Conservation (phyloP, 2,113 vertebrate genomes). For the Vireo altiloquus region DNA sequence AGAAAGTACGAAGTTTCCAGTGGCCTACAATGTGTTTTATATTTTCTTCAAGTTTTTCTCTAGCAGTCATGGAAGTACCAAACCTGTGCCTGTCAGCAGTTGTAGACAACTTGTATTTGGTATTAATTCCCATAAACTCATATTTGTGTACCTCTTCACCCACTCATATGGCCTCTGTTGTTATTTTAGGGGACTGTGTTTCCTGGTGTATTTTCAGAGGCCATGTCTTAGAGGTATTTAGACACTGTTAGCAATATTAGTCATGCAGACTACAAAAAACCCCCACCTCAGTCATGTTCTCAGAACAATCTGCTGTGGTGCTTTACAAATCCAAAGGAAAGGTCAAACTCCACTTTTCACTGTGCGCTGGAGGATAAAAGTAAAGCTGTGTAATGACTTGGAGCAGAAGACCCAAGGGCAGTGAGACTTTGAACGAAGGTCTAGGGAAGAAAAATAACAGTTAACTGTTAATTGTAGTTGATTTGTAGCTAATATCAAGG, state of each 20-base stretch:
- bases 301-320: background rate
- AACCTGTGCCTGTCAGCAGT: background rate
- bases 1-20: background rate
- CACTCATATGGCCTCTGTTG: background rate
- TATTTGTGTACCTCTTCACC: background rate
- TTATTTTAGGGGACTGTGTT: background rate
- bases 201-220: background rate
- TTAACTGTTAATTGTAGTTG: background rate
- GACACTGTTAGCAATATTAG: background rate
- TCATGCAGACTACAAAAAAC: background rate
- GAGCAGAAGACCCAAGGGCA: background rate
- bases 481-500: background rate
- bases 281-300: background rate
- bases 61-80: background rate
- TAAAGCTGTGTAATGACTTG: background rate
- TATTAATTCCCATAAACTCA: background rate
- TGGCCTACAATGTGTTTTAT: background rate
- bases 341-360: background rate
- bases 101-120: background rate
- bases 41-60: background rate
- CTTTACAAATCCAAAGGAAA: background rate
- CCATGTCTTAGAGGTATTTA: background rate
- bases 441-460: background rate
- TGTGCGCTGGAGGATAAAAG: background rate
- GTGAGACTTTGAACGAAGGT: background rate